Base-by-base conservation (phyloP, 2,888 invertebrate species). In the Theretra japonica region DNA sequence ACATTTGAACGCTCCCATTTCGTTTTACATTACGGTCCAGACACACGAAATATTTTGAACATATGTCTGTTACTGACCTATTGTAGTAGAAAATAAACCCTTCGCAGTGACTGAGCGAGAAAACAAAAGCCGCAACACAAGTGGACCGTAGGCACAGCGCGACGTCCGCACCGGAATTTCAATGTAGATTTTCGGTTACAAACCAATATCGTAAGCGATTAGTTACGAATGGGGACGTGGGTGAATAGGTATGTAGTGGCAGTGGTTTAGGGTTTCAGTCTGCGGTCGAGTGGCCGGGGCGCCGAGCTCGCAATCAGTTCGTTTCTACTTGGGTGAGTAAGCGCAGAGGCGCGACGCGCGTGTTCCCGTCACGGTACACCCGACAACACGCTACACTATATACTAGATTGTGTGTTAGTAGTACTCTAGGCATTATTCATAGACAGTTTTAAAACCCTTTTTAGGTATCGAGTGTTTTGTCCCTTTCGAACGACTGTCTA, bases 251-350 rank as follows among this genome's bases (percentile, higher is more conserved):
- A 83, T 79, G 79, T 81, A 84, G 82, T 77, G 80, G 82, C 76
- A 75, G 79, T 73, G 85, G 89, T 88, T 84, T 90, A 74, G 81
- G 83, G 85, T 90, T 90, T 82, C 90, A 86, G 86, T 86, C 86
- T 90, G 91, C 89, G 92, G 91, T 90, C 79, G 87, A 88, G 86
- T 86, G 86, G 87, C 77, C 76, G 74, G 85, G 87, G 88, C 88
- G 86, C 87, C 86, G 80, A 73, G 79, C 76, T 83, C 78, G 82
- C 84, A 84, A 86, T 88, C 85, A 81, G 81, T 73, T 78, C 80
- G 86, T 86, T 87, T 88, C 88, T 84, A 86, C 83, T 86, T 77
- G 80, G 85, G 72, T 78, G 83, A 73, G 74, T 73, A 68, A 71
- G 59, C 70, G 68, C 73, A 68, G 68, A 70, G 69, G 53, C 70